Percentiles rank a stretch among this genome's conserved stretches.
Conservation (phyloP, 2,797 vertebrate genomes). For the Brachyrhaphis roseni region DNA sequence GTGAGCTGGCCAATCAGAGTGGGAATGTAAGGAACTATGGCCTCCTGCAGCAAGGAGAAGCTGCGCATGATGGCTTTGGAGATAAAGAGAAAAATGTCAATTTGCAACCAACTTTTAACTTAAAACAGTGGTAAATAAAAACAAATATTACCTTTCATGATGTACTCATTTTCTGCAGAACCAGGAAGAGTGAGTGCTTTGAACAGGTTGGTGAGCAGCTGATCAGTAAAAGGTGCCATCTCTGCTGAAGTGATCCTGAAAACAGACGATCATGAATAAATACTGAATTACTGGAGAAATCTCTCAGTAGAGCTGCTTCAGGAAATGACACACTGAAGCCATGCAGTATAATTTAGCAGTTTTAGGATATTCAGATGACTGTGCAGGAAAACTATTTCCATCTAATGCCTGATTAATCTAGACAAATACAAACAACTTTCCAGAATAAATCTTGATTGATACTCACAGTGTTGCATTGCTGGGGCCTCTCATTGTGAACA, state of each 20-base stretch:
- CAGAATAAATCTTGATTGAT: not conserved
- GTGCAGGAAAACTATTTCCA: not conserved
- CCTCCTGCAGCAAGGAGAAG: slow-evolving; percentile 96
- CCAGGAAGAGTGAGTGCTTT: slow-evolving; percentile 93
- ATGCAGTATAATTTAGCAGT: not conserved
- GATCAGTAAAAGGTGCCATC: slow-evolving; percentile 92
- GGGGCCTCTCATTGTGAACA: slow-evolving; percentile 96
- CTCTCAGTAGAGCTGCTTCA: not conserved
- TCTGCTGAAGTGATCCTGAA: slow-evolving; percentile 90
- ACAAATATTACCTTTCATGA: slow-evolving; percentile 91
- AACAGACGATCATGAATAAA: slow-evolving; percentile 4
- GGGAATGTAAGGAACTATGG: slow-evolving; percentile 95
- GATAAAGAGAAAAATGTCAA: slow-evolving; percentile 2
- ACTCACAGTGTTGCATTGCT: slow-evolving; percentile 92
- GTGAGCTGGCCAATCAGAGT: slow-evolving; percentile 96
- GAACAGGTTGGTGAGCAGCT: slow-evolving; percentile 94
- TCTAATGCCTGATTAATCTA: not conserved
- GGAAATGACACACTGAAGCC: not conserved
- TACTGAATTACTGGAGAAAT: not conserved
- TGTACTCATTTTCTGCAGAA: slow-evolving; percentile 97
- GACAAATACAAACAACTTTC: not conserved
- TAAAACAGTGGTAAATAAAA: not conserved
- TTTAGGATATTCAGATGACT: not conserved
- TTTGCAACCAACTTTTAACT: slow-evolving; percentile 4
- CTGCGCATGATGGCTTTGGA: slow-evolving; percentile 96